Evolutionary conservation across 2,797 vertebrate species (phyloP), one percentile per base, ranked within the genome.

Genomic region (Cryptoprocta ferox): DNA sequence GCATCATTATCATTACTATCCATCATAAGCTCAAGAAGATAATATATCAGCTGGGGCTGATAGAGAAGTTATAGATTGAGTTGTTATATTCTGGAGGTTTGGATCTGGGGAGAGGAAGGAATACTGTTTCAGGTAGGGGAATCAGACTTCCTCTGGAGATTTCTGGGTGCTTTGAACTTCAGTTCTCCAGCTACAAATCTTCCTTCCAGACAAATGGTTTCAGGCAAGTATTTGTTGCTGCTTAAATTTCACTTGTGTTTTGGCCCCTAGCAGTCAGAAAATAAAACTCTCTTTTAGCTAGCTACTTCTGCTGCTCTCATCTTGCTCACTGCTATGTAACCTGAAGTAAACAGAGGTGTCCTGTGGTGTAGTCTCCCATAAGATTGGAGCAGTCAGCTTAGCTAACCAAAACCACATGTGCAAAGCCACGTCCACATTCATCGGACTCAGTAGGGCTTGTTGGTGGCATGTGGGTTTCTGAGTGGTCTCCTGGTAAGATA

Each of bases 351-450:
- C 75, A 35, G 59, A 65, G 81, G 73, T 50, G 24, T 68, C 56
- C 66, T 35, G 9, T 28, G 78, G 90, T 13, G 2, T 80, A 6
- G 24, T 0, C 16, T 59, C 53, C 32, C n/a, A 16, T 1, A 4
- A 13, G 32, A 50, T 6, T 0, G 21, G 56, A 63, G 70, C 30
- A 4, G 65, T 24, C 21, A 32, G 14, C 32, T 19, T 19, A 15
- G 76, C n/a, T 59, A 11, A 71, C n/a, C 37, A 37, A 59, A 66
- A 83, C n/a, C 35, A 32, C 1, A 2, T 0, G 15, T 12, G 26
- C 14, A 1, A 4, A 3, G 11, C 7, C 28, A 30, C 0, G 8
- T 26, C 4, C 63, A 15, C 3, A 2, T 0, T 5, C 56, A 8
- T 39, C n/a, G 18, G 76, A 73, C 18, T 73, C 45, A 24, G 6